A percentile compares a stretch with the other conserved stretches of the same genome.
Conservation (phyloP, 2,888 invertebrate genomes). For the Crossocerus cetratus region DNA sequence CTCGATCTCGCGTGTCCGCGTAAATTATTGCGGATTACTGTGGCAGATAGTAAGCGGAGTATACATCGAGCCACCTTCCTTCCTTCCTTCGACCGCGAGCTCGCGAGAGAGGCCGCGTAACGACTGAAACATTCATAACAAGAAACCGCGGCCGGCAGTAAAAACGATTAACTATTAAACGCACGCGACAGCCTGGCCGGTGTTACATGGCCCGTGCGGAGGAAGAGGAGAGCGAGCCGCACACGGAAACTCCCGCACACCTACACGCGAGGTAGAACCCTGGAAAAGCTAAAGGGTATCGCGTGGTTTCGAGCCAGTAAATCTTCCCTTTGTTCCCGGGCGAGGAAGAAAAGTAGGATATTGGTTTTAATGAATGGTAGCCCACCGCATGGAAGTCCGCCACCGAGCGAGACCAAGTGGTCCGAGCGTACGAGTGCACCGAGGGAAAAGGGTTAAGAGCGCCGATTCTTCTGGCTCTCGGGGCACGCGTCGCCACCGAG, state of each 20-base stretch:
- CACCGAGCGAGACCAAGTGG: neutral
- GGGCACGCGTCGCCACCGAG: neutral
- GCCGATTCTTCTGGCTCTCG: neutral
- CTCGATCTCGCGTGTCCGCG: neutral
- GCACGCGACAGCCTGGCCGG: too few relatives aligned
- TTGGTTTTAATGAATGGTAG: slow-evolving; percentile 5
- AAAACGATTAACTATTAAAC: too few relatives aligned
- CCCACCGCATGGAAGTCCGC: neutral
- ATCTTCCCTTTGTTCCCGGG: neutral
- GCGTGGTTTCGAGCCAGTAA: neutral
- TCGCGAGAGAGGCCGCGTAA: too few relatives aligned
- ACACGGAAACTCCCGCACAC: too few relatives aligned
- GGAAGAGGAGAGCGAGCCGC: too few relatives aligned
- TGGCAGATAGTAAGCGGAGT: neutral
- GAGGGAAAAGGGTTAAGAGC: neutral
- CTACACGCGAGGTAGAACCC: too few relatives aligned
- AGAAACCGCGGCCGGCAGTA: too few relatives aligned
- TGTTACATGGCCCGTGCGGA: too few relatives aligned
- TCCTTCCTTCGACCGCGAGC: neutral
- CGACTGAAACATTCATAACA: too few relatives aligned
- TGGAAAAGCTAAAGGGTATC: too few relatives aligned
- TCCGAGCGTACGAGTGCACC: neutral
- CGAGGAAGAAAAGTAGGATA: slow-evolving; percentile 4
- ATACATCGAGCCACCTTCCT: neutral
- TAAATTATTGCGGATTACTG: neutral